phyloP scores from a whole-genome alignment of 2,888 invertebrate species.

The Meloe dianella region DNA sequence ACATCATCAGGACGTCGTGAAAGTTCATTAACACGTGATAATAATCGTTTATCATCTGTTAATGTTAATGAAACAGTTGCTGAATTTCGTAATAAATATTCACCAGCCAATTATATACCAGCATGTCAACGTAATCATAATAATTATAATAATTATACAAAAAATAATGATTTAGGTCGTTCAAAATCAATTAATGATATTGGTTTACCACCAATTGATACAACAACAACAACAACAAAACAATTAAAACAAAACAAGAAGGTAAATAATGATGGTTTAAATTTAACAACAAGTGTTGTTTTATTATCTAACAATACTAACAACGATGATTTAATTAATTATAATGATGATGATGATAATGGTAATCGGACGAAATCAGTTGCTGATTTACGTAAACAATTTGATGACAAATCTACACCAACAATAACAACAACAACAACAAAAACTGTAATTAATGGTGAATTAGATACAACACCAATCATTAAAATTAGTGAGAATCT shows the following conservation, averaged over 20 bases:
- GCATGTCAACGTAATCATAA: conserved; percentile 47
- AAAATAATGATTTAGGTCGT: not conserved
- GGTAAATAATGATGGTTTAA: conserved; percentile 50
- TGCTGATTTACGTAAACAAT: conserved; percentile 64
- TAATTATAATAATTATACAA: not conserved
- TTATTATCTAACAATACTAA: conserved; percentile 57
- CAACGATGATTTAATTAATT: conserved; percentile 57
- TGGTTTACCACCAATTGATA: conserved; percentile 58
- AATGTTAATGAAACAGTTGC: conserved; percentile 60
- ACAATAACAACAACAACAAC: conserved; percentile 44
- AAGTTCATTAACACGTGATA: conserved; percentile 54
- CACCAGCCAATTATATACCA: conserved; percentile 76
- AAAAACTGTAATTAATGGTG: conserved; percentile 20
- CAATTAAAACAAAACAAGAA: conserved; percentile 51
- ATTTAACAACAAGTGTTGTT: conserved; percentile 50
- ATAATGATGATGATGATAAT: conserved; percentile 62
- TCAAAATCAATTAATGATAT: conserved; percentile 69
- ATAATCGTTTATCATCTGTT: conserved; percentile 43
- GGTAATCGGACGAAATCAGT: conserved; percentile 66
- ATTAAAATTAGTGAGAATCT: conserved; percentile 37
- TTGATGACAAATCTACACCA: conserved; percentile 58
- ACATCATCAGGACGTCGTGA: conserved; percentile 61
- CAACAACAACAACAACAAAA: conserved; percentile 47
- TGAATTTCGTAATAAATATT: conserved; percentile 77
- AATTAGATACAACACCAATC: not conserved